Conservation (phyloP, 2,888 invertebrate species). For the Drosophila recens region DNA sequence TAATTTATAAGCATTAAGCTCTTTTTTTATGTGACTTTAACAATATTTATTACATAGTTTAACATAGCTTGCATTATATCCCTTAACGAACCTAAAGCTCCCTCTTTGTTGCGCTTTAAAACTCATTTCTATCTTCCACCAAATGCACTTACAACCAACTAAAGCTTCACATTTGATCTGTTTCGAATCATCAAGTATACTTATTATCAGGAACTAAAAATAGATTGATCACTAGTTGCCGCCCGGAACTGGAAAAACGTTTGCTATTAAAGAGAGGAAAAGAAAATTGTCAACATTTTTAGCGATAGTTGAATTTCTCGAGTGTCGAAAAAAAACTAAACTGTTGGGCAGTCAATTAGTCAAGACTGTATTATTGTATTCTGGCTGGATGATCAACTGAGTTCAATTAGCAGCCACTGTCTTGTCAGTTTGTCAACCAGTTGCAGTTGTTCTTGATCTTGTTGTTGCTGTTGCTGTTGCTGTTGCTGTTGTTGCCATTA, state of each 20-base stretch:
- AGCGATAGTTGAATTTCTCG: not conserved
- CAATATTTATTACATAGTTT: too few species aligned
- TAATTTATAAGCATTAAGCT: too few species aligned
- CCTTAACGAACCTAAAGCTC: too few species aligned
- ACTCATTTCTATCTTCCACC: too few species aligned
- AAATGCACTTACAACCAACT: too few species aligned
- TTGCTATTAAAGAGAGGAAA: conserved; percentile 1
- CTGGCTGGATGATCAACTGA: conserved; percentile 44
- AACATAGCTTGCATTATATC: too few species aligned
- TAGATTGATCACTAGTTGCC: conserved; percentile 30
- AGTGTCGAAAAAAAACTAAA: conserved; percentile 1
- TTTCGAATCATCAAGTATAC: not conserved
- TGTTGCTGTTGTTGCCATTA: conserved; percentile 28
- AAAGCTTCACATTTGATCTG: too few species aligned
- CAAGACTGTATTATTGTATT: conserved; percentile 6
- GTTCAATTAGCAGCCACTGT: conserved; percentile 56
- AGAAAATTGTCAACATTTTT: not conserved
- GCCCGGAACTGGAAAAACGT: conserved; percentile 9
- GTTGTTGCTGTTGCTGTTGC: not conserved
- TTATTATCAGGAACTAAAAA: conserved; percentile 3
- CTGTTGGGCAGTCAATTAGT: conserved; percentile 37
- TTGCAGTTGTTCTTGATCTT: conserved; percentile 14
- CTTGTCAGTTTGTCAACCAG: conserved; percentile 18
- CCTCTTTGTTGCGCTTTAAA: too few species aligned
- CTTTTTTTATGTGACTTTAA: too few species aligned